Evolutionary conservation across 2,797 vertebrate genomes (phyloP), one percentile per base, ranked within the genome.

Genomic region (Sebastes steindachneri): DNA sequence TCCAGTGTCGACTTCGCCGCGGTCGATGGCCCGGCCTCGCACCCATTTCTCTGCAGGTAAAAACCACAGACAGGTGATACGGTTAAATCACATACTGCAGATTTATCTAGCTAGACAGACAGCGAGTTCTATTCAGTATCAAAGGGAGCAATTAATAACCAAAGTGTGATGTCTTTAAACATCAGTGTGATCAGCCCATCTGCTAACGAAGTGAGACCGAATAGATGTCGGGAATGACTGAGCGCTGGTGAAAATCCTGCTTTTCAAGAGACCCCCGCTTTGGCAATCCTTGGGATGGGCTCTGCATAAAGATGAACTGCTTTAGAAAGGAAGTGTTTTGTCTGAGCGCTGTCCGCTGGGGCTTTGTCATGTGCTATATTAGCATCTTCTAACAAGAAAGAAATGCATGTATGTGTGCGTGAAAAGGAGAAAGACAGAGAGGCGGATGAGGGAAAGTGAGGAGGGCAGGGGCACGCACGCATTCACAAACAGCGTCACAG

Each of bases 1-100:
- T 57, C 98, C 98, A 41, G 99, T 94, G 91, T 98, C 97, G 59
- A 99, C 96, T 92, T 99, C 98, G 70, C 98, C 98, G 0, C 97
- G 96, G 90, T 99, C 98, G 84, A 99, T 99, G 77, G 97, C 96
- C 54, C 96, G 96, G 80, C 98, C 98, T 83, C 97, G 96, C 94
- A 98, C 97, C 95, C 97, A 97, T 80, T 95, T 95, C 77, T 96
- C 94, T 95, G 89, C 57, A 87, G 73, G 84, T 51, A 66, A 41
- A 83, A 90, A 82, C 1, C 67, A 82, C 53, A 80, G 14, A 89
- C 64, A 77, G 63, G 70, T 29, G 28, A 77, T 57, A 26, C 58
- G 35, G 68, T 74, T 77, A 57, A 80, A 65, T 79, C 76, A 33
- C 73, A 51, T 33, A 37, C 60, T 64, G 80, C 60, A 69, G 54